Conservation (phyloP, 2,113 vertebrate species). For the Greenwoodochromis staneri region DNA sequence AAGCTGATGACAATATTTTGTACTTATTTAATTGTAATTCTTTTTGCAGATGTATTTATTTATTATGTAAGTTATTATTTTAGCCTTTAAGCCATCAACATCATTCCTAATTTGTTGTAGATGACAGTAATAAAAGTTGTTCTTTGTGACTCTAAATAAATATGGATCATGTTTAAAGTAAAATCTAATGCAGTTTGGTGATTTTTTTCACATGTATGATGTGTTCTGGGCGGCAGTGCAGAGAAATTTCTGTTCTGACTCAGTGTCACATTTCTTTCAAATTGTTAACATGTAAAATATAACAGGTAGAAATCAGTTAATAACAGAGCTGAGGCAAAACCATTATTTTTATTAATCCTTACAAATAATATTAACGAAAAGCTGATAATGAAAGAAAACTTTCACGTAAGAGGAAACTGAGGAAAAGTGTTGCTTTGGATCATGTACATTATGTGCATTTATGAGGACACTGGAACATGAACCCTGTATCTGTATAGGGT, state of each 20-base stretch:
- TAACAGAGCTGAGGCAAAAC: not conserved
- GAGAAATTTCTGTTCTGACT: not conserved
- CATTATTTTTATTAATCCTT: not conserved
- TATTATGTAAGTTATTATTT: not conserved
- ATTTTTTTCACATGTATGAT: not conserved
- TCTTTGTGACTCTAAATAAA: not conserved
- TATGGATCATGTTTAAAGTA: not conserved
- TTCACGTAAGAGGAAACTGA: not conserved
- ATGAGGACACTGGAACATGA: accelerated
- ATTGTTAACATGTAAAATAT: not conserved
- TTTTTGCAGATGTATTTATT: not conserved
- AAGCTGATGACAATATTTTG: not conserved
- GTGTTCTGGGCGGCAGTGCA: not conserved
- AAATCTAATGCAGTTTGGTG: not conserved
- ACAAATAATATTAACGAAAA: not conserved
- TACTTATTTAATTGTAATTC: not conserved
- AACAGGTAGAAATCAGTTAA: not conserved
- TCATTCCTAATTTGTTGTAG: not conserved
- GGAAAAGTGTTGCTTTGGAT: not conserved
- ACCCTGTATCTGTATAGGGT: accelerated
- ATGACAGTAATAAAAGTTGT: not conserved
- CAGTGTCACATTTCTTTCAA: not conserved
- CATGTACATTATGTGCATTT: not conserved
- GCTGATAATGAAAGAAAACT: accelerated
- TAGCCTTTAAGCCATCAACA: not conserved